Percentiles rank a stretch among this genome's conserved stretches.
Evolutionary conservation across 2,888 invertebrate genomes (phyloP).

Genomic region (Xylota sylvarum): DNA sequence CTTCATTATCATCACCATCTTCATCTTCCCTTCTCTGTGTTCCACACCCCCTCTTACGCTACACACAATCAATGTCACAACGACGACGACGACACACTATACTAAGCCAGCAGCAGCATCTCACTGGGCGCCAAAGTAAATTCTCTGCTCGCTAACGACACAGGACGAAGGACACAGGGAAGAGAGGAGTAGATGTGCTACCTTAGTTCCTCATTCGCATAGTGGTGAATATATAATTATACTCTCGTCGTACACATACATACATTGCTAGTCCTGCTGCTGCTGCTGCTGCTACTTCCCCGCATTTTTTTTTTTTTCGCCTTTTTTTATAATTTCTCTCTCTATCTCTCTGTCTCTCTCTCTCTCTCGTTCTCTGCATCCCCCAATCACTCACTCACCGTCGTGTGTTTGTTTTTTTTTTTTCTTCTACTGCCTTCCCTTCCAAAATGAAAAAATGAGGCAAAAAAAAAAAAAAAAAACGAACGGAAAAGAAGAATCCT

Average conservation of each 20-base stretch:
- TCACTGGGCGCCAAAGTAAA: constrained; percentile 50
- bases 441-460: constrained; percentile 23
- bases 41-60: background rate
- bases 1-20: constrained; percentile 60
- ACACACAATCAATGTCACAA: constrained; percentile 53
- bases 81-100: too few relatives aligned
- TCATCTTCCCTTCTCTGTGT: background rate
- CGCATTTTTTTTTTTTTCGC: constrained; percentile 69
- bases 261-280: too few relatives aligned
- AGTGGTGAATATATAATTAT: constrained; percentile 75
- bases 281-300: constrained; percentile 51
- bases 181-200: constrained; percentile 41
- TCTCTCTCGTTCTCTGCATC: constrained; percentile 36
- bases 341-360: constrained; percentile 41
- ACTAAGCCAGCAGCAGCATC: constrained; percentile 1
- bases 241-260: constrained; percentile 55
- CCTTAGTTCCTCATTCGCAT: constrained; percentile 69
- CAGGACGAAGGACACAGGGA: too few relatives aligned
- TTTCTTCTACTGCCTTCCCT: background rate
- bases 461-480: constrained; percentile 5
- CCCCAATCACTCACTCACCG: constrained; percentile 23
- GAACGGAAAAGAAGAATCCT: constrained; percentile 44
- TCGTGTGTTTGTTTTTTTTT: constrained; percentile 1
- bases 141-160: constrained; percentile 49
- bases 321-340: constrained; percentile 74